Conservation (phyloP, 2,888 invertebrate genomes). For the Acanthoscelides obtectus region DNA sequence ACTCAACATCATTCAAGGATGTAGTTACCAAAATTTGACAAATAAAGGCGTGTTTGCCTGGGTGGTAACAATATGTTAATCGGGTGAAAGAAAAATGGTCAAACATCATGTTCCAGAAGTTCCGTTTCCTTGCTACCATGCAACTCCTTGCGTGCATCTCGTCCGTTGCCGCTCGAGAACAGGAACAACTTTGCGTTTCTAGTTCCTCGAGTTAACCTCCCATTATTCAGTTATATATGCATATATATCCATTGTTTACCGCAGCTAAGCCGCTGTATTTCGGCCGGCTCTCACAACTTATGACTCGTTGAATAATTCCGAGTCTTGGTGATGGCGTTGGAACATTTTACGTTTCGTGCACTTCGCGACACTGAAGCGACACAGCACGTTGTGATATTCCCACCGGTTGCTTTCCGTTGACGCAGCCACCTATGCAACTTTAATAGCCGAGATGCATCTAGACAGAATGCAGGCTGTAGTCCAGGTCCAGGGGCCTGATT, state of each 20-base stretch:
- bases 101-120: no score
- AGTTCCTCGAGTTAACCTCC: not conserved
- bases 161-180: not conserved
- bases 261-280: not conserved
- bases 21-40: no score
- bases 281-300: not conserved
- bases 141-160: not conserved
- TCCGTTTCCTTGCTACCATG: no score
- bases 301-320: not conserved
- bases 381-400: not conserved
- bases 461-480: not conserved
- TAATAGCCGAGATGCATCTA: not conserved
- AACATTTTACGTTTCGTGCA: not conserved
- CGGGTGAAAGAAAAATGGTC: no score
- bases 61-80: no score
- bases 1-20: no score
- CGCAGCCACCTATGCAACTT: not conserved
- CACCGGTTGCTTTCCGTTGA: not conserved
- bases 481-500: no score
- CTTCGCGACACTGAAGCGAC: not conserved
- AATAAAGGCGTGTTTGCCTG: no score
- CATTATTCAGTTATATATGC: not conserved
- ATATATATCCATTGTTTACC: not conserved
- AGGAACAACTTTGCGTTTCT: not conserved
- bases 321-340: not conserved